Percentiles rank a stretch among this genome's conserved stretches.
Conservation (phyloP, 1,140 invertebrate genomes). For the Sycophaga agraensis region DNA sequence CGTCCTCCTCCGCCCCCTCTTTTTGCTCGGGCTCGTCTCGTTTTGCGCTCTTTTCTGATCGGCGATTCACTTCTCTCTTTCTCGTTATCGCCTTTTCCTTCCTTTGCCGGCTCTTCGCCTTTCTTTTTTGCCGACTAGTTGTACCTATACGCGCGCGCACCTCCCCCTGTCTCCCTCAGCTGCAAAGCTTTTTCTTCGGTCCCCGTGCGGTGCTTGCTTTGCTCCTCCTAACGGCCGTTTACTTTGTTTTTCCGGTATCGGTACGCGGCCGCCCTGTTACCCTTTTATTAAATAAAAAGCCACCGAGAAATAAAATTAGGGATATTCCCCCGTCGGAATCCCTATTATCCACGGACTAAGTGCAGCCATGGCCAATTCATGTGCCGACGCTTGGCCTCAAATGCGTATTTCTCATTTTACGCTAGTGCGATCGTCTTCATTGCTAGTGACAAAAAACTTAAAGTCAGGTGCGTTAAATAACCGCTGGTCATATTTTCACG, state of each 20-base stretch:
- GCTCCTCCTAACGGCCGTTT: not conserved
- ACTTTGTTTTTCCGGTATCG: not conserved
- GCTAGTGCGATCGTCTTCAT: no score
- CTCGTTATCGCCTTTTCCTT: constrained; percentile 26
- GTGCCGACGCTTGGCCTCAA: no score
- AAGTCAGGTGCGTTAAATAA: no score
- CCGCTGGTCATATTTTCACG: no score
- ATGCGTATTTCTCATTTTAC: no score
- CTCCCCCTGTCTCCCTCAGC: not conserved
- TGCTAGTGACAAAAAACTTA: no score
- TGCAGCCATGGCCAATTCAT: no score
- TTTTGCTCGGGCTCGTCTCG: not conserved
- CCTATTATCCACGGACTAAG: no score
- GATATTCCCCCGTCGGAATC: no score
- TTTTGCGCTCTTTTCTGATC: constrained; percentile 27
- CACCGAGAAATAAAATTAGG: constrained; percentile 17
- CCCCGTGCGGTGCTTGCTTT: no score
- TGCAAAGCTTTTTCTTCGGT: not conserved
- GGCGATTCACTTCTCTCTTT: no score
- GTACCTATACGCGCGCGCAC: no score
- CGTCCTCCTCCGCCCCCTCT: not conserved
- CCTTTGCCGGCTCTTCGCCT: constrained; percentile 13
- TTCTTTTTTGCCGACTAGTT: constrained; percentile 1
- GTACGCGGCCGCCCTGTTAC: not conserved
- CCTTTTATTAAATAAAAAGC: constrained; percentile 11